Evolutionary conservation across 35 echinoderm and acorn worm genomes (phyloP).

Genomic region (Amphiura filiformis): DNA sequence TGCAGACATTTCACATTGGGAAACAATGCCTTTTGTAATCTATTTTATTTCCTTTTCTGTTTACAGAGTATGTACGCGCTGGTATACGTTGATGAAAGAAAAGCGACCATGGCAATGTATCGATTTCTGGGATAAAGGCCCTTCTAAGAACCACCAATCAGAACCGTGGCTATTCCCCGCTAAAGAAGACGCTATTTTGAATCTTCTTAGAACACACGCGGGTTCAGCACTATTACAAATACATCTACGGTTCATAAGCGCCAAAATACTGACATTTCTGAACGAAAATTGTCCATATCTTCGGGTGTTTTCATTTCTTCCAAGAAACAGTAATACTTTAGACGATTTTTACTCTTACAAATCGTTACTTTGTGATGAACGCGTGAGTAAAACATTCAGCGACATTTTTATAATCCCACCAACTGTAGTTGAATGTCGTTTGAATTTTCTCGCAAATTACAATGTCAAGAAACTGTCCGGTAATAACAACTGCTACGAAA

Average conservation of each 20-base stretch:
- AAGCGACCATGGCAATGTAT: neutral
- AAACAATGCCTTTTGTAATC: too few relatives aligned
- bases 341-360: neutral
- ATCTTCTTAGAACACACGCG: neutral
- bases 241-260: neutral
- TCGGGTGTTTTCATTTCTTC: neutral
- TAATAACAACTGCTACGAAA: neutral
- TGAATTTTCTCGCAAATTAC: neutral
- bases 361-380: neutral
- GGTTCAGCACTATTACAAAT: neutral
- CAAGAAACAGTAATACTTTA: neutral
- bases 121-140: neutral
- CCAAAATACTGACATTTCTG: neutral
- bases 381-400: neutral
- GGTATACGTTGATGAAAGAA: conserved; percentile 11
- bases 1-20: too few relatives aligned
- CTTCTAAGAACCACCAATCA: neutral
- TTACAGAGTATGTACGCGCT: neutral
- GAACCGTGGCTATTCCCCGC: neutral
- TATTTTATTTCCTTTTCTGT: too few relatives aligned
- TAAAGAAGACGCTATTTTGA: neutral
- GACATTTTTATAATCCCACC: neutral
- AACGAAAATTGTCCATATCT: neutral
- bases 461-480: neutral
- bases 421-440: neutral